phyloP scores from a whole-genome alignment of 2,797 vertebrate genomes.

The Apogon talboti region DNA sequence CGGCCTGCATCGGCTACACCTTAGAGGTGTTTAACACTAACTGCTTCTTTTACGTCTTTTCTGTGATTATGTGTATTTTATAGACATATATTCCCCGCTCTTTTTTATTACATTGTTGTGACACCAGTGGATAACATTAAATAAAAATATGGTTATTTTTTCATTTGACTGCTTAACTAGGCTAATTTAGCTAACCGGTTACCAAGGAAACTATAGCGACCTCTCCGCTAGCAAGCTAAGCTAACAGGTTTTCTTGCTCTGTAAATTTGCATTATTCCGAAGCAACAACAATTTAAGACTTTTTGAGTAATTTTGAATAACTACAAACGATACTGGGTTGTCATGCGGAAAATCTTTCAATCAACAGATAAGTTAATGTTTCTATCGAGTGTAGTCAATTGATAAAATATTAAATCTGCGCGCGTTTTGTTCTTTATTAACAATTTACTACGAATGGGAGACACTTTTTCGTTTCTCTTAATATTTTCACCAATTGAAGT shows the following conservation, averaged over 20 bases:
- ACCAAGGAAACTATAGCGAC: constrained; percentile 45
- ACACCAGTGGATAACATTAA: not conserved
- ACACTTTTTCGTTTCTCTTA: too few relatives aligned
- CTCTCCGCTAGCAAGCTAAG: not conserved
- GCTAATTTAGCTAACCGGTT: constrained; percentile 24
- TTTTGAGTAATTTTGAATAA: not conserved
- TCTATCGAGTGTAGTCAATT: not conserved
- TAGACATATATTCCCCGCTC: rapidly evolving
- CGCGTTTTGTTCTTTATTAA: too few relatives aligned
- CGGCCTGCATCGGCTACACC: not conserved
- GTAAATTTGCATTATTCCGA: not conserved
- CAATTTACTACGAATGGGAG: too few relatives aligned
- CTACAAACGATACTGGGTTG: rapidly evolving
- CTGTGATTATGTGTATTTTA: not conserved
- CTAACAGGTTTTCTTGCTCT: not conserved
- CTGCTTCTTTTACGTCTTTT: not conserved
- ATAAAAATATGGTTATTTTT: not conserved
- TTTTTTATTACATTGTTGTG: not conserved
- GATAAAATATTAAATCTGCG: not conserved
- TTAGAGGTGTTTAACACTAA: not conserved
- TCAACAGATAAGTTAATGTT: not conserved
- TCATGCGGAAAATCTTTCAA: not conserved
- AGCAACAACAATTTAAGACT: rapidly evolving
- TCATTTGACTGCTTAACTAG: not conserved
- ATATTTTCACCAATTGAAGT: too few relatives aligned